These are phyloP conservation scores for Macrotis lagotis DNA, from an alignment of 2,113 vertebrate species.

Conservation along the genomic window DNA sequence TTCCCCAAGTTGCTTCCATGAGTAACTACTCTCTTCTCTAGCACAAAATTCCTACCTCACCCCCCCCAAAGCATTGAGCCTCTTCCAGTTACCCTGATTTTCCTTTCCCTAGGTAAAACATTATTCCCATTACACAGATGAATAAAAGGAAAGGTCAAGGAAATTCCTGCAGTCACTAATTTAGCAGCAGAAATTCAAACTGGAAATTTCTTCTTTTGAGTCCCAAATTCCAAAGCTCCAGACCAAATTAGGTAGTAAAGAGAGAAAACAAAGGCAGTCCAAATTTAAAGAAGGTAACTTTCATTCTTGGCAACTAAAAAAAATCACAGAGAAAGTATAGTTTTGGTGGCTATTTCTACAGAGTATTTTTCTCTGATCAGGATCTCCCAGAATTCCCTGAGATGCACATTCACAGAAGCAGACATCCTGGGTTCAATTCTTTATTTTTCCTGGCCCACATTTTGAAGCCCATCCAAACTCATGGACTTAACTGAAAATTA, in stretches of 20 bases:
- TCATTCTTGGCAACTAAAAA: background rate
- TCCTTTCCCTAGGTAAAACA: background rate
- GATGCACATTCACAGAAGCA: constrained; percentile 24
- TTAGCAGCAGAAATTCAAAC: constrained; percentile 8
- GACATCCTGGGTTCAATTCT: constrained; percentile 57
- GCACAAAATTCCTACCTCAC: background rate
- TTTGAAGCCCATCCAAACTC: constrained; percentile 70
- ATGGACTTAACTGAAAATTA: constrained; percentile 69
- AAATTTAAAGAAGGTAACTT: background rate
- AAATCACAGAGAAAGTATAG: background rate
- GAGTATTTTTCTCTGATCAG: constrained; percentile 13
- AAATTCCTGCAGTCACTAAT: background rate
- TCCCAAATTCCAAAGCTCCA: background rate
- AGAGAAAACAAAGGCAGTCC: background rate
- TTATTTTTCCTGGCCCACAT: constrained; percentile 72
- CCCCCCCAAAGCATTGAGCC: background rate
- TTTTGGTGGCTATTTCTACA: background rate
- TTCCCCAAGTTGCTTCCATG: background rate
- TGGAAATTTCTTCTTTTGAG: background rate
- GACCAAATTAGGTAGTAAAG: background rate
- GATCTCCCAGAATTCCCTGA: background rate
- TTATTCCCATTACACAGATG: background rate
- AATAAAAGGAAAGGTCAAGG: background rate
- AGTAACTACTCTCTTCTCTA: background rate
- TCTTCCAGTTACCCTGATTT: background rate